Evolutionary conservation across 1,140 invertebrate genomes (phyloP), one percentile per base, ranked within the genome.

Genomic region (Adelges cooleyi): DNA sequence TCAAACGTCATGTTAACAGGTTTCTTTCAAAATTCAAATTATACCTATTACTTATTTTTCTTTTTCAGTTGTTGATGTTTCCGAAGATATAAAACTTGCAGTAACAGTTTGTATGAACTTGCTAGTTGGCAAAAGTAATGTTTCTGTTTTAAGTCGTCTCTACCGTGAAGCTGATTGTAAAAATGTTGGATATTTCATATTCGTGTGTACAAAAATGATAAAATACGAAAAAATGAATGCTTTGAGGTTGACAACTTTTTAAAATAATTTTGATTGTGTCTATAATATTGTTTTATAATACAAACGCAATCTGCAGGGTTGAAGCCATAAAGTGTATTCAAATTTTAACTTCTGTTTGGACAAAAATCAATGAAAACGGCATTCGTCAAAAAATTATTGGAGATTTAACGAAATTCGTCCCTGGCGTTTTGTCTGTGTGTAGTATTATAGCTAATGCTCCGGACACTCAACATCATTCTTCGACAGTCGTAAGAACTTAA

Each of bases 391-490:
- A 59, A 75, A 75, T 81, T 36, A 78, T 80, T 13, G 76, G 83
- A 69, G 75, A 81, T 56, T 73, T 82, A 9, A 80, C 81, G 71
- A 75, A 80, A 69, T 82, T 83, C 68, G 69, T 86, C 27, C 85
- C 84, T 6, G 84, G 84, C 0, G 77, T 86, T 56, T 71, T 80
- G 27, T 75, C 75, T 40, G 77, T 78, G 2, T 72, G 86, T 66
- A 48, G 52, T 56, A 18, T 48, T 5, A 23, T 54, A 18, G 52
- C 42, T 29, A 56, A 29, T 22, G 51, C 53, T 17, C 36, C 51
- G 22, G 66, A 53, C 23, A 48, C 44, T 0, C 66, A 67, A 18
- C 66, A 67, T 20, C 66, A 67, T 54, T 67, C 66, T 25, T 15
- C 59, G n/a, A 59, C 44, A 8, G 53, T 67, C 22, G 54, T 59